phyloP scores from a whole-genome alignment of 2,888 invertebrate species.

The Drosophila borborema region DNA sequence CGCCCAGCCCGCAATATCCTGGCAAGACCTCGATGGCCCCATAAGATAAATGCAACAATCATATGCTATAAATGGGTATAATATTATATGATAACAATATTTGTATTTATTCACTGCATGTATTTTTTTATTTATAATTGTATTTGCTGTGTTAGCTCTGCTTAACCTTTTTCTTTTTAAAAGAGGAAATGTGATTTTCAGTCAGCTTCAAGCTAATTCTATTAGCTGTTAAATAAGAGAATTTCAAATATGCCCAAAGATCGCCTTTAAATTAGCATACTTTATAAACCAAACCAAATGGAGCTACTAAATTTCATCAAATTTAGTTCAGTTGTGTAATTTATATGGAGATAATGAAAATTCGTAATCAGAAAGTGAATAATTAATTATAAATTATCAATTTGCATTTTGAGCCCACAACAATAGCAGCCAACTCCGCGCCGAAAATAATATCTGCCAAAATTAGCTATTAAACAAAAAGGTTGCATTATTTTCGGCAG shows the following conservation, averaged over 20 bases:
- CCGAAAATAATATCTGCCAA: neutral
- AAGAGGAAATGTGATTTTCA: too few species aligned
- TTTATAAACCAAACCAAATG: neutral
- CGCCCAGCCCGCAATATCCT: neutral
- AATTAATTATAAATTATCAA: slow-evolving; percentile 5
- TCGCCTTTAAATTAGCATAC: neutral
- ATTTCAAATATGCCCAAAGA: neutral
- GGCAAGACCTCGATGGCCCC: neutral
- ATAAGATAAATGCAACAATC: neutral
- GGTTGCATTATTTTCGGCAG: neutral
- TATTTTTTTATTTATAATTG: neutral
- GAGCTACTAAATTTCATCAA: neutral
- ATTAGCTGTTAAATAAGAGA: too few species aligned
- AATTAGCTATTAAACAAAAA: slow-evolving; percentile 1
- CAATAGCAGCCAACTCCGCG: neutral
- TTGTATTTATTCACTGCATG: neutral
- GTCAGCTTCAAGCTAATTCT: too few species aligned
- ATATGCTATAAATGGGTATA: neutral
- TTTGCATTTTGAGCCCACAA: neutral
- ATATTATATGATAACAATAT: neutral
- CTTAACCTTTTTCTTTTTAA: neutral
- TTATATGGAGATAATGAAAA: slow-evolving; percentile 1
- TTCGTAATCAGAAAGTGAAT: neutral
- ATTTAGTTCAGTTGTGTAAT: slow-evolving; percentile 1
- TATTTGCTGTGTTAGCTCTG: neutral